phyloP scores from a whole-genome alignment of 2,797 vertebrate genomes.

The Cercopithecus neglectus region DNA sequence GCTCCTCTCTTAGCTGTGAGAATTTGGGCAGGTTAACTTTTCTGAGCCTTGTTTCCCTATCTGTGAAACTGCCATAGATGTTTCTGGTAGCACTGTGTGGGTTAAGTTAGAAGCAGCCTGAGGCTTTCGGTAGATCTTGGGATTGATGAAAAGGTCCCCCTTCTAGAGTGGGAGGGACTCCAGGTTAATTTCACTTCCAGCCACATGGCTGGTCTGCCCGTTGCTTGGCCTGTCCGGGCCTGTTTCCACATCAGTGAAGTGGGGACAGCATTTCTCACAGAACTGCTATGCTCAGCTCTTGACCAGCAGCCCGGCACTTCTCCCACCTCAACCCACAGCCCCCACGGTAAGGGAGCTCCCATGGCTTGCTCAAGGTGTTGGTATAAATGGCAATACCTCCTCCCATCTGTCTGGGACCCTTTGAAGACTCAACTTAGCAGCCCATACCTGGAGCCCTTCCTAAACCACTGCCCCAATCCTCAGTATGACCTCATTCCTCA shows the following conservation, averaged over 20 bases:
- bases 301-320: not conserved
- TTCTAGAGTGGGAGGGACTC: not conserved
- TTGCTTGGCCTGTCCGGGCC: not conserved
- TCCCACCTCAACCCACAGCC: not conserved
- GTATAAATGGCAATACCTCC: not conserved
- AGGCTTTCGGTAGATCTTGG: not conserved
- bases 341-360: not conserved
- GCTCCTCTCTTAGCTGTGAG: not conserved
- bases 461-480: not conserved
- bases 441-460: not conserved
- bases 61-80: not conserved
- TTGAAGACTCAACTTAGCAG: not conserved
- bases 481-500: not conserved
- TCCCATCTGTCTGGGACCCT: not conserved
- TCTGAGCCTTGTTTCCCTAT: not conserved
- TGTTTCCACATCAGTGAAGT: not conserved
- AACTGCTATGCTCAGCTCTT: not conserved
- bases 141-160: not conserved
- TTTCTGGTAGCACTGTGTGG: not conserved
- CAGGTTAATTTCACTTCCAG: not conserved
- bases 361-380: not conserved
- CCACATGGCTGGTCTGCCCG: not conserved
- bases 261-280: not conserved
- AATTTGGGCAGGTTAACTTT: not conserved
- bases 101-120: not conserved